Percentiles rank a stretch among this genome's conserved stretches.
phyloP scores from a whole-genome alignment of 2,797 vertebrate species.

The Hippoglossus hippoglossus region DNA sequence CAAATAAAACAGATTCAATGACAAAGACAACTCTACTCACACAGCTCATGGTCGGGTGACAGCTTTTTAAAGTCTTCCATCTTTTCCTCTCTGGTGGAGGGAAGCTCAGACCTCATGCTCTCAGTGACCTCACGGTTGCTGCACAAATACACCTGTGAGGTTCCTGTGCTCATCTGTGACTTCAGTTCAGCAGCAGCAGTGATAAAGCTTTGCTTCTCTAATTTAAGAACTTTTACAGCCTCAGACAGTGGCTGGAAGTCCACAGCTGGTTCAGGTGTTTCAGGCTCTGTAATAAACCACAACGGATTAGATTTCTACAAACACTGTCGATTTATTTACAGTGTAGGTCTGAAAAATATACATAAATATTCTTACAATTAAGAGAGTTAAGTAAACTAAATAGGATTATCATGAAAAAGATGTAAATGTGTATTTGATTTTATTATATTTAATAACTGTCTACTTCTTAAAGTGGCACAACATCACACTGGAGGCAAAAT shows the following conservation, averaged over 20 bases:
- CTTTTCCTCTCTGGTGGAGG: not conserved
- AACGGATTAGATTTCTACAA: slow-evolving; percentile 5
- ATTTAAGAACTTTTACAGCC: slow-evolving; percentile 67
- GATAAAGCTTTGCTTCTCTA: slow-evolving; percentile 51
- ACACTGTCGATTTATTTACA: not conserved
- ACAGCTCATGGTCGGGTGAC: slow-evolving; percentile 50
- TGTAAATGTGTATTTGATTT: no score
- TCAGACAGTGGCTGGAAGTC: slow-evolving; percentile 72
- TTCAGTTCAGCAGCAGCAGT: not conserved
- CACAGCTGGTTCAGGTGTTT: slow-evolving; percentile 41
- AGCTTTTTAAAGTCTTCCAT: slow-evolving; percentile 72
- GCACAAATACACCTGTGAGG: slow-evolving; percentile 9
- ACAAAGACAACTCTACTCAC: slow-evolving; percentile 58
- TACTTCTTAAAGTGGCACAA: no score
- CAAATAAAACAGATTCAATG: not conserved
- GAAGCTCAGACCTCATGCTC: slow-evolving; percentile 37
- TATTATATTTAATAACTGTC: no score
- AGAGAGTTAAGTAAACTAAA: no score
- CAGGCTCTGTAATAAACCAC: slow-evolving; percentile 78
- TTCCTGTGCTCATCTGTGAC: slow-evolving; percentile 3
- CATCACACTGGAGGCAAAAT: no score
- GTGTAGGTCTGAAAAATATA: not conserved
- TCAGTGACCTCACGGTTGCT: slow-evolving; percentile 65
- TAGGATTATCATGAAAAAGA: no score
- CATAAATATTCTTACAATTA: no score